These are phyloP conservation scores for Gallinago media DNA, from an alignment of 2,113 vertebrate genomes.

Conservation along the genomic window DNA sequence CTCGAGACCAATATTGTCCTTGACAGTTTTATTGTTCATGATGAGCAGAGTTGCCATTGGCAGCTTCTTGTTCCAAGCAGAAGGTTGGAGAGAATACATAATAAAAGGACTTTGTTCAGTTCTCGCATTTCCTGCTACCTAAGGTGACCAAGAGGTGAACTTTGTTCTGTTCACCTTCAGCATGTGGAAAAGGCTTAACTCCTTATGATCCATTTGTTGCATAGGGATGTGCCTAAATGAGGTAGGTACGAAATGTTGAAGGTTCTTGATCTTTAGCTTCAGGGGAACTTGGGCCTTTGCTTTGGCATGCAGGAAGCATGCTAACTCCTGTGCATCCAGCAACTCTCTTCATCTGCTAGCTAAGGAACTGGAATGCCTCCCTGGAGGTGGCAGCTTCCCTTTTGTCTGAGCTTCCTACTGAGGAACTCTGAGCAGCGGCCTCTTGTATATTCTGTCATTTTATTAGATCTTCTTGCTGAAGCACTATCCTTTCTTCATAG, in stretches of 20 bases:
- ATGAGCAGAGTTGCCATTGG: not conserved
- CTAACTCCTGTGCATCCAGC: not conserved
- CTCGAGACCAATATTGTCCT: not conserved
- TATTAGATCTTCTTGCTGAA: not conserved
- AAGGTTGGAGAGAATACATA: not conserved
- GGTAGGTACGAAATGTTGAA: not conserved
- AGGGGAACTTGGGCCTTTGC: not conserved
- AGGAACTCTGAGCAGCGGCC: not conserved
- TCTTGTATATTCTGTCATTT: not conserved
- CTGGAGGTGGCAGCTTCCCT: not conserved
- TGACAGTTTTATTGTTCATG: slow-evolving; percentile 13
- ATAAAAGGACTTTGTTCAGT: not conserved
- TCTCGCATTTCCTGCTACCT: not conserved
- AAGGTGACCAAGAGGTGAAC: not conserved
- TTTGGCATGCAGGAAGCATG: not conserved
- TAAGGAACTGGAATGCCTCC: not conserved
- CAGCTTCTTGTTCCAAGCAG: not conserved
- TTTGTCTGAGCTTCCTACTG: not conserved
- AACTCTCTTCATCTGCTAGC: fast-evolving
- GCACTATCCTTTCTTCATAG: not conserved
- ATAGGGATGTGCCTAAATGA: not conserved
- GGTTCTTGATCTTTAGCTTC: not conserved
- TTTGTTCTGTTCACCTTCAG: not conserved
- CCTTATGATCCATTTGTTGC: not conserved
- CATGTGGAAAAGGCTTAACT: not conserved